Evolutionary conservation across 1,140 invertebrate genomes (phyloP).

Genomic region (Zaprionus nigranus): DNA sequence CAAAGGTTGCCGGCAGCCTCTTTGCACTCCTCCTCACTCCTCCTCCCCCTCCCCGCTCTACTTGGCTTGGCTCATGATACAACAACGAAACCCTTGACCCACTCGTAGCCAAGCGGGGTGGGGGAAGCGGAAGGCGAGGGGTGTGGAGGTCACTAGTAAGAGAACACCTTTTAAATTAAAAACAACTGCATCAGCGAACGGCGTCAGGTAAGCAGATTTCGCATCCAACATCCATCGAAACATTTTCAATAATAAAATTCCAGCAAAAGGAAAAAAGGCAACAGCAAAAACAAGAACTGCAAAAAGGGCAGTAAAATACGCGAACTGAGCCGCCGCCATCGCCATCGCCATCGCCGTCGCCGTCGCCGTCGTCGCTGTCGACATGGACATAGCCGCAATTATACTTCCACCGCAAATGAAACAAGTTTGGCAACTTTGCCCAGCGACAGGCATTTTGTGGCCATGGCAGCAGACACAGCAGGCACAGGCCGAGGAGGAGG

Average conservation of each 20-base stretch:
- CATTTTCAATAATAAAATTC: constrained; percentile 82
- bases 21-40: constrained; percentile 11
- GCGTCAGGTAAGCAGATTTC: constrained; percentile 30
- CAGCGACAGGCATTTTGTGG: constrained; percentile 76
- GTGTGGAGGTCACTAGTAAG: background rate
- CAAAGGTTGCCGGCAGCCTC: constrained; percentile 25
- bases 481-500: constrained; percentile 10
- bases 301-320: constrained; percentile 57
- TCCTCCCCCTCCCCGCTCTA: too few relatives aligned
- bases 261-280: constrained; percentile 24
- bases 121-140: background rate
- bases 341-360: constrained; percentile 26
- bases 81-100: constrained; percentile 52
- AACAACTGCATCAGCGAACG: constrained; percentile 25
- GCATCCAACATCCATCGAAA: constrained; percentile 51
- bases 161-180: constrained; percentile 19
- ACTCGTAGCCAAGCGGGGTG: constrained; percentile 15
- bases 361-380: constrained; percentile 25
- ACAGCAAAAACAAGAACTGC: background rate
- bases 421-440: constrained; percentile 79
- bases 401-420: constrained; percentile 81
- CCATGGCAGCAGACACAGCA: constrained; percentile 34
- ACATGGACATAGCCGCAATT: constrained; percentile 62
- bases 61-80: constrained; percentile 6
- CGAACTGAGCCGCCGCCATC: constrained; percentile 20